Evolutionary conservation across 1,140 invertebrate species (phyloP).

Genomic region (Drosophila santomea): DNA sequence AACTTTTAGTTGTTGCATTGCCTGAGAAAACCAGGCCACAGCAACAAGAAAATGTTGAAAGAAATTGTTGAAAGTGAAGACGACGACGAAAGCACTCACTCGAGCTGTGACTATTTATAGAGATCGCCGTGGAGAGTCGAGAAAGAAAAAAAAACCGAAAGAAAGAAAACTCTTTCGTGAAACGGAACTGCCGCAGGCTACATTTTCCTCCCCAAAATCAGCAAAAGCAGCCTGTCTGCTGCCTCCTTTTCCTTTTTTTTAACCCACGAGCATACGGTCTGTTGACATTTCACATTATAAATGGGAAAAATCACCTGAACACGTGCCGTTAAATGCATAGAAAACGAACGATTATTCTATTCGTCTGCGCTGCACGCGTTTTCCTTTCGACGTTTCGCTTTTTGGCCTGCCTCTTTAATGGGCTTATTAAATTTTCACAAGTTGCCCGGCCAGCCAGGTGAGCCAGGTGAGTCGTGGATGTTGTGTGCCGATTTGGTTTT

Average conservation of each 20-base stretch:
- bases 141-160: conserved; percentile 33
- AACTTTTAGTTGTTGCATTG: conserved; percentile 23
- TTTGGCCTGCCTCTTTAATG: conserved; percentile 36
- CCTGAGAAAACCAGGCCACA: conserved; percentile 49
- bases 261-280: conserved; percentile 14
- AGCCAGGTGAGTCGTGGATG: conserved; percentile 23
- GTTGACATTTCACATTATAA: conserved; percentile 40
- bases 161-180: conserved; percentile 52
- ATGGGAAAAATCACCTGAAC: conserved; percentile 21
- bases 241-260: not conserved
- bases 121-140: conserved; percentile 31
- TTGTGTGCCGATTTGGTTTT: conserved; percentile 14
- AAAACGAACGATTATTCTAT: conserved; percentile 35
- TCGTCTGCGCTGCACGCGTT: conserved; percentile 43
- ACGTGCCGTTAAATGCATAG: conserved; percentile 40
- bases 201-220: conserved; percentile 1
- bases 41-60: conserved; percentile 46
- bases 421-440: conserved; percentile 66
- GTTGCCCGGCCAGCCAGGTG: conserved; percentile 28
- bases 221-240: too few species aligned
- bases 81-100: conserved; percentile 27
- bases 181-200: conserved; percentile 44
- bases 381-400: conserved; percentile 2
- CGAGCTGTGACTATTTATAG: conserved; percentile 52
- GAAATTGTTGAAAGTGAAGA: conserved; percentile 56